Base-by-base conservation (phyloP, 2,888 invertebrate species). In the Temnothorax ravouxi region DNA sequence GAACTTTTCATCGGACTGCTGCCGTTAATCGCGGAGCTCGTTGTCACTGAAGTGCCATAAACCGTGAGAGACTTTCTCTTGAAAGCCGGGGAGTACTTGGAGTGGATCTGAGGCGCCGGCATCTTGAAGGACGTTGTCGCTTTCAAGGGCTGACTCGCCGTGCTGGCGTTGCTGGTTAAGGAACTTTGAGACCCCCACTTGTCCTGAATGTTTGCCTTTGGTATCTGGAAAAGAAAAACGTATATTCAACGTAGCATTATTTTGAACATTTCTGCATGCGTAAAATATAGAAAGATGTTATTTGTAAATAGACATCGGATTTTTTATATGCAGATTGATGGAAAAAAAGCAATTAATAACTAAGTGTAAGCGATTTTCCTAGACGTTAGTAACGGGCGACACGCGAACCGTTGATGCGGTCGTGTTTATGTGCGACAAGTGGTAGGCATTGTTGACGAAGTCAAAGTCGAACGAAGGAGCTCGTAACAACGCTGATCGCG, bases 61-160 rank as follows among this genome's bases (percentile, higher is more conserved):
- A 97, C 96, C 90, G 97, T 96, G 69, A 97, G 95, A 82, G 96
- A 96, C 95, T 97, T 97, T 87, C 97, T 95, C 94, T 97, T 98
- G 92, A 97, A 97, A 4, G 97, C 97, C 21, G 97, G 97, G 2
- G 97, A 97, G 95, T 97, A 98, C 95, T 97, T 97, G 1, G 97
- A 97, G 89, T 97, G 95, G 89, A 96, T 97, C 80, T 94, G 94
- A 4, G 94, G 94, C 1, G 93, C 93, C 44, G 94, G 93, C 92
- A 94, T 94, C 77, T 94, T 94, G 90, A 94, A 94, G 34, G 93
- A 90, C 4, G 93, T 88, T 34, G 91, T 91, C 38, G 91, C 89
- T 71, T 93, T 93, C 50, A 92, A 56, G 0, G 94, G 92, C 2
- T 88, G 86, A 75, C 93, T 94, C 15, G 91, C 90, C 15, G 92